A percentile compares a stretch with the other conserved stretches of the same genome.
Evolutionary conservation across 1,140 invertebrate genomes (phyloP).

Genomic region (Pseudomyrmex sp.): DNA sequence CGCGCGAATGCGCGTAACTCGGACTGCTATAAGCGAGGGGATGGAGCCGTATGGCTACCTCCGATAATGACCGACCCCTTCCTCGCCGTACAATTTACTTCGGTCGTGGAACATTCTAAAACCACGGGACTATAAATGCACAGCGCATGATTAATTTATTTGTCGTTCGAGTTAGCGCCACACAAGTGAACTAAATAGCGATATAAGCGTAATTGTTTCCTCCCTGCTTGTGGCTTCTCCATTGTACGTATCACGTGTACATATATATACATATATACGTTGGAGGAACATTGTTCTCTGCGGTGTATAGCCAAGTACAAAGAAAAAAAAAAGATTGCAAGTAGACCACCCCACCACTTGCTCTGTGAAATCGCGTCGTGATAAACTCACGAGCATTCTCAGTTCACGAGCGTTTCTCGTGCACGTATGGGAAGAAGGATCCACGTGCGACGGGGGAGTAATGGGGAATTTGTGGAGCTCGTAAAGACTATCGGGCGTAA

Average conservation of each 20-base stretch:
- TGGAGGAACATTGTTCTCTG: background rate
- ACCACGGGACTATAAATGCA: background rate
- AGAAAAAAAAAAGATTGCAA: background rate
- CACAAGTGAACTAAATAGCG: background rate
- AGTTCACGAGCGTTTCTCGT: no score
- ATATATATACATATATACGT: background rate
- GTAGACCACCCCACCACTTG: no score
- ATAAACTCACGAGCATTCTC: no score
- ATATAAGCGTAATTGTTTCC: background rate
- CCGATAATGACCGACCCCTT: slow-evolving; percentile 8
- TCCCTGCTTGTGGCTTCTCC: background rate
- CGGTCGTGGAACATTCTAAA: slow-evolving; percentile 3
- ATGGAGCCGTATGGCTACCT: background rate
- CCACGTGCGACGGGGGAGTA: background rate
- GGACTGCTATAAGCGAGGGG: background rate
- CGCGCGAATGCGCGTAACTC: background rate
- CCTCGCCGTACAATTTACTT: background rate
- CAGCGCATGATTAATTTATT: background rate
- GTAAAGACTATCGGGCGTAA: slow-evolving; percentile 1
- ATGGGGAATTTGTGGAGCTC: background rate
- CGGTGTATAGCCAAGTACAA: background rate
- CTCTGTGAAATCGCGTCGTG: no score
- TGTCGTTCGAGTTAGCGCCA: background rate
- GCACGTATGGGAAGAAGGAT: background rate
- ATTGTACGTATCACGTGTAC: background rate